These are phyloP conservation scores for Rhabdophis nuchalis DNA, from an alignment of 2,797 vertebrate species.

Conservation along the genomic window DNA sequence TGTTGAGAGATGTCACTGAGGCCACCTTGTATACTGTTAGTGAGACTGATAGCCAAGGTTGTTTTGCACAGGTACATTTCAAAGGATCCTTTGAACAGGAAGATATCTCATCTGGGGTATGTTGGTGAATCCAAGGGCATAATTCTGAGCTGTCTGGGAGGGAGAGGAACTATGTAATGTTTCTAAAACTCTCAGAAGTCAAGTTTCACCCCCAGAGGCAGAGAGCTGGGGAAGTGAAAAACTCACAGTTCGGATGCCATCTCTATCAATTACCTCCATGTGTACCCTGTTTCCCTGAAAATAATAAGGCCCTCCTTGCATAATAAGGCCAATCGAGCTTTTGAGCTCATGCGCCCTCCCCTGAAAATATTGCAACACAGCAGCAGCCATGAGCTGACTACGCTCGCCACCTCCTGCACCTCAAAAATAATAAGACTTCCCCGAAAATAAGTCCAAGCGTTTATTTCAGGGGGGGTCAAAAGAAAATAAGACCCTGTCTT, in stretches of 20 bases:
- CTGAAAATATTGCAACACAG: no score
- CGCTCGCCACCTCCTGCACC: no score
- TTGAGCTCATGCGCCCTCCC: no score
- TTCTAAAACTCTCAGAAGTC: neutral
- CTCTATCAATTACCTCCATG: neutral
- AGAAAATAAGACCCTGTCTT: no score
- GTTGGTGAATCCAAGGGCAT: neutral
- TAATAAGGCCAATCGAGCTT: no score
- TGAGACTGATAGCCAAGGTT: constrained; percentile 30
- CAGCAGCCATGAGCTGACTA: no score
- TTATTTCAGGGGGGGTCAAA: no score
- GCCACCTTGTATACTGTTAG: constrained; percentile 1
- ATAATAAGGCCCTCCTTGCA: no score
- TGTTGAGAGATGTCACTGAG: constrained; percentile 52
- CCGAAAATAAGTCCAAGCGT: no score
- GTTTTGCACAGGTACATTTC: constrained; percentile 37
- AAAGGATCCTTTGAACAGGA: constrained; percentile 3
- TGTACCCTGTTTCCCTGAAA: neutral
- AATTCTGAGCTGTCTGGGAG: constrained; percentile 5
- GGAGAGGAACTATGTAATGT: fast-evolving
- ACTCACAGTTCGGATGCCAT: neutral
- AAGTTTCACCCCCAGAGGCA: neutral
- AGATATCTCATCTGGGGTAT: neutral
- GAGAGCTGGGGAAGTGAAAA: neutral
- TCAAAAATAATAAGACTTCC: no score